A percentile compares a stretch with the other conserved stretches of the same genome.
Conservation (phyloP, 1,140 invertebrate genomes). For the Pachyrhynchus sulphureomaculatus region DNA sequence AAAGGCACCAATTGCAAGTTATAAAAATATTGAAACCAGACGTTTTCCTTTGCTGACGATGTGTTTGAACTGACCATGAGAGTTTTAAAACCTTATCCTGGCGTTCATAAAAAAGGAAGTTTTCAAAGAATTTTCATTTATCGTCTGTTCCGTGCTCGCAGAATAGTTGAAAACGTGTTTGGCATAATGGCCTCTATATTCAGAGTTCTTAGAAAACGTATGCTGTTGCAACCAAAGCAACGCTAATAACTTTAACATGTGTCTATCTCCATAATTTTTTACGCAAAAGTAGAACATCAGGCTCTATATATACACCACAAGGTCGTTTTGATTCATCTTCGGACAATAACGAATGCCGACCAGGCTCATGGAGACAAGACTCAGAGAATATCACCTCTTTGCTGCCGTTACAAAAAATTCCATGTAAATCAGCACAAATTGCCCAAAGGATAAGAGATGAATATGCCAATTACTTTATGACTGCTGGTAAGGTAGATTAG, state of each 20-base stretch:
- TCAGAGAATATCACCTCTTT: background rate
- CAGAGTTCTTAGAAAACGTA: slow-evolving; percentile 4
- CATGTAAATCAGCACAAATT: background rate
- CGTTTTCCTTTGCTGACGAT: slow-evolving; percentile 47
- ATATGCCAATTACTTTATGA: background rate
- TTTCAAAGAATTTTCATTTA: background rate
- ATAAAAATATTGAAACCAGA: slow-evolving; percentile 31
- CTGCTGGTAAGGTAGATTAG: too few species aligned
- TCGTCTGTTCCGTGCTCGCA: slow-evolving; percentile 12
- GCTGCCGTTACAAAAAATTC: background rate
- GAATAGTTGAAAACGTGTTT: slow-evolving; percentile 9
- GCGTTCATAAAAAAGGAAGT: background rate
- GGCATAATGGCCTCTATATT: slow-evolving; percentile 9
- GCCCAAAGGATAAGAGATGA: background rate
- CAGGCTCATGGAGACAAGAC: background rate
- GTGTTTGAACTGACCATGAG: slow-evolving; percentile 45
- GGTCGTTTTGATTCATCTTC: background rate
- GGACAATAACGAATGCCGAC: background rate
- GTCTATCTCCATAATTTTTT: background rate
- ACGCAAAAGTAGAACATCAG: background rate
- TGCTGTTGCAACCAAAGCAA: slow-evolving; percentile 3
- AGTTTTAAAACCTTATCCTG: slow-evolving; percentile 43
- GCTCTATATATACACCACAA: background rate
- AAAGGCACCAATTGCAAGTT: slow-evolving; percentile 33
- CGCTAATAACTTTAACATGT: background rate